A percentile compares a stretch with the other conserved stretches of the same genome.
These are phyloP conservation scores for Eurystomus gularis DNA, from an alignment of 2,113 vertebrate species.

Conservation along the genomic window DNA sequence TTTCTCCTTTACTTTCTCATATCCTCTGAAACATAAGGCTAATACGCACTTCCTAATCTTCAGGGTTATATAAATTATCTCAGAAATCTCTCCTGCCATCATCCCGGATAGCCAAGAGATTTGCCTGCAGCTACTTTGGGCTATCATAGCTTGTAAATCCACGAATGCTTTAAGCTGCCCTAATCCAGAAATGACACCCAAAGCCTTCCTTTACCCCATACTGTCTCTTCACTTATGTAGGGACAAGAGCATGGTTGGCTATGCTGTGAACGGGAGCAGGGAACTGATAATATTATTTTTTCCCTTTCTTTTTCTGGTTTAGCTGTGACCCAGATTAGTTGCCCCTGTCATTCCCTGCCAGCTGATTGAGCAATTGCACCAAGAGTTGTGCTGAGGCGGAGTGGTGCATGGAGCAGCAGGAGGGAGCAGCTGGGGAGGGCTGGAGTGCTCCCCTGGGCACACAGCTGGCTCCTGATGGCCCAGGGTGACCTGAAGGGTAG, in stretches of 20 bases:
- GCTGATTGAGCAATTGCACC: neutral
- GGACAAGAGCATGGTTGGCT: neutral
- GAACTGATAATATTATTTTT: neutral
- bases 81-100: neutral
- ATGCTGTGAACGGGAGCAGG: neutral
- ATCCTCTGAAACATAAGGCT: neutral
- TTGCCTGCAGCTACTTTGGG: neutral
- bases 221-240: neutral
- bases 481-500: neutral
- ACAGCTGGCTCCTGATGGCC: neutral
- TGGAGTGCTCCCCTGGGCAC: fast-evolving
- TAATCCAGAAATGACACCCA: neutral
- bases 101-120: neutral
- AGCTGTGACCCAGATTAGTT: neutral
- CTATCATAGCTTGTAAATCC: constrained; percentile 19
- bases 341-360: neutral
- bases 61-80: neutral
- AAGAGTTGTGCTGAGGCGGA: neutral
- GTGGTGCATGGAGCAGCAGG: neutral
- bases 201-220: neutral
- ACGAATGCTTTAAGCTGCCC: constrained; percentile 10
- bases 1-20: neutral
- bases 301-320: neutral
- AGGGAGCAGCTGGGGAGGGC: neutral
- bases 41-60: neutral